These are phyloP conservation scores for Nothoprocta pentlandii DNA, from an alignment of 2,113 vertebrate genomes.

Conservation along the genomic window DNA sequence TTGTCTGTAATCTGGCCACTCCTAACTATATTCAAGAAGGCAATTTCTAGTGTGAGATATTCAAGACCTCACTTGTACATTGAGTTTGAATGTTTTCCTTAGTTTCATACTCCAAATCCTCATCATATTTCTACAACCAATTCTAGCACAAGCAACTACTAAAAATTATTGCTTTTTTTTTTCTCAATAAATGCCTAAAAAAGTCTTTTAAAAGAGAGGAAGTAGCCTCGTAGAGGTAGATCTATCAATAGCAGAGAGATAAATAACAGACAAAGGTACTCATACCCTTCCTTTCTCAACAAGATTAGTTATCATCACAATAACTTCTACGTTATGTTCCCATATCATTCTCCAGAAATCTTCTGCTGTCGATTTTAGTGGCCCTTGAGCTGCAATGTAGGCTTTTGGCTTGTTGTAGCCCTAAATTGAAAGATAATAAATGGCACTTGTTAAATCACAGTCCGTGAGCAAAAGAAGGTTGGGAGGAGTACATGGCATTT, in stretches of 20 bases:
- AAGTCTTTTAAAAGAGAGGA: not conserved
- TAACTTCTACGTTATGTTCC: constrained; percentile 93
- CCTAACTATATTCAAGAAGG: not conserved
- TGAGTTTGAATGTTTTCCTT: not conserved
- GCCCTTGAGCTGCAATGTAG: constrained; percentile 97
- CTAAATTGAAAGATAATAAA: constrained; percentile 76
- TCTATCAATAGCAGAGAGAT: constrained; percentile 1
- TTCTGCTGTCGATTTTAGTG: constrained; percentile 90
- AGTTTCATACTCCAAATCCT: not conserved
- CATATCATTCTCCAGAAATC: constrained; percentile 99
- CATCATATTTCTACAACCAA: not conserved
- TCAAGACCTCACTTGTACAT: not conserved
- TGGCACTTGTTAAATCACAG: constrained; percentile 21
- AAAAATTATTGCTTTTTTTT: not conserved
- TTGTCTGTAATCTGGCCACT: not conserved
- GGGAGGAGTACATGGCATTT: constrained; percentile 4
- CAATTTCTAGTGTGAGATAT: not conserved
- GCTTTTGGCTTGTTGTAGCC: constrained; percentile 91
- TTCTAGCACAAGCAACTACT: not conserved
- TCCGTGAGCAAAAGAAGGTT: not conserved
- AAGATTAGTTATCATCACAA: constrained; percentile 98
- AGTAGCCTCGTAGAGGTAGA: not conserved
- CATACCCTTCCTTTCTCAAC: constrained; percentile 95
- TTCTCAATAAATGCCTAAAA: not conserved
- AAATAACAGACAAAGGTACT: not conserved